phyloP scores from a whole-genome alignment of 2,113 vertebrate genomes.

The Colius striatus region DNA sequence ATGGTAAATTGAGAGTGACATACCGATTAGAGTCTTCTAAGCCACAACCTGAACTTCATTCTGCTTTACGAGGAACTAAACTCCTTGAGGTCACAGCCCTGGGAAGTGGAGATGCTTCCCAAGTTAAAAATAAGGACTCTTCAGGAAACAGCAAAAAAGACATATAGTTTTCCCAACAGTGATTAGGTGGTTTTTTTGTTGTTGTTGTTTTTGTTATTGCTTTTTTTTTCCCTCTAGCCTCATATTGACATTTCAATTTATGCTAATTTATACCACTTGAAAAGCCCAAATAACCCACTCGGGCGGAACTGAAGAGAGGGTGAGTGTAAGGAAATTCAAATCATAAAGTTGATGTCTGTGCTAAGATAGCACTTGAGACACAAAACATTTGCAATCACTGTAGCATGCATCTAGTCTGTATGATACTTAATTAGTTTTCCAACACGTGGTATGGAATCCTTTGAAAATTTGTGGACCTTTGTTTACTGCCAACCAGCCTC shows the following conservation, averaged over 20 bases:
- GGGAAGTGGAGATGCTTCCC: not conserved
- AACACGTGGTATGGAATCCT: constrained; percentile 53
- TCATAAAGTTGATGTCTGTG: constrained; percentile 63
- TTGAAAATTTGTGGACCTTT: constrained; percentile 72
- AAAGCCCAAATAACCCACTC: constrained; percentile 55
- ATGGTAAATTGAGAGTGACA: not conserved
- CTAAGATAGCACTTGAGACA: constrained; percentile 61
- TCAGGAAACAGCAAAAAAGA: not conserved
- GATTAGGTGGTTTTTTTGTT: not conserved
- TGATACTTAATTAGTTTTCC: constrained; percentile 69
- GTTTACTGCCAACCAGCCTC: constrained; percentile 47
- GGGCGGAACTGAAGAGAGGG: constrained; percentile 57
- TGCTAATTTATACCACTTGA: constrained; percentile 67
- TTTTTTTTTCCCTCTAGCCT: not conserved
- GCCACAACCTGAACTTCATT: not conserved
- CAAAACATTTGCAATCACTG: constrained; percentile 66
- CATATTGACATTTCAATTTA: constrained; percentile 73
- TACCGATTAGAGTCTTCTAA: not conserved
- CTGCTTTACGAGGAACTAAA: not conserved
- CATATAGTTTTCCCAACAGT: not conserved
- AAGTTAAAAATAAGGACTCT: constrained; percentile 31
- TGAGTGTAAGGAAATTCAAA: constrained; percentile 70
- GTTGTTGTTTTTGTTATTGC: not conserved
- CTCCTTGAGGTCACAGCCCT: not conserved
- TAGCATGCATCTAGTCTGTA: constrained; percentile 57